These are phyloP conservation scores for Cheilosia urbana DNA, from an alignment of 2,888 invertebrate genomes.

Conservation along the genomic window DNA sequence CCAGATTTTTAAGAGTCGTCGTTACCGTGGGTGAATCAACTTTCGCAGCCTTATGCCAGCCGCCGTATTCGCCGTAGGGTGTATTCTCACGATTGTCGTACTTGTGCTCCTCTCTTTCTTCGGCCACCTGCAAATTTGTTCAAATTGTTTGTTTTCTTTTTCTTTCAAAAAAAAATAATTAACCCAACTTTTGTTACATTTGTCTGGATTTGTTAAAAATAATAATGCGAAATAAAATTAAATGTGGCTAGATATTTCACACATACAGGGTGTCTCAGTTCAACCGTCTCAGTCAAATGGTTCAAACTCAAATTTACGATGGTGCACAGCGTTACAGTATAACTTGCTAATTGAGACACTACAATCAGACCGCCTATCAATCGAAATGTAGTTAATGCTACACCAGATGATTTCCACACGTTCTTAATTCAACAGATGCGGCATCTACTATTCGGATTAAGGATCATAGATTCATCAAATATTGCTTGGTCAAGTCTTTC, in stretches of 20 bases:
- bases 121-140: slow-evolving; percentile 95
- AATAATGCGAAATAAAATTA: not conserved
- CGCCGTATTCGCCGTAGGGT: slow-evolving; percentile 94
- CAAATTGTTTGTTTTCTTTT: slow-evolving; percentile 25
- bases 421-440: no score
- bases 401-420: no score
- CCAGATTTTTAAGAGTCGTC: slow-evolving; percentile 98
- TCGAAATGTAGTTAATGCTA: no score
- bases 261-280: not conserved
- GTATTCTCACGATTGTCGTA: slow-evolving; percentile 93
- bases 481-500: no score
- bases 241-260: not conserved
- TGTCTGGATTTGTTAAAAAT: not conserved
- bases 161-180: not conserved
- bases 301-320: no score
- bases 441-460: no score
- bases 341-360: no score
- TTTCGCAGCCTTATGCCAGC: slow-evolving; percentile 99
- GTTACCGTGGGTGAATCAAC: slow-evolving; percentile 98
- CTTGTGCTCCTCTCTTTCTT: slow-evolving; percentile 99
- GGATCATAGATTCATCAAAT: no score
- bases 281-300: not conserved
- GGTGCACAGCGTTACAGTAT: no score
- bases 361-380: no score
- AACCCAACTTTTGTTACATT: not conserved